phyloP scores from a whole-genome alignment of 2,888 invertebrate genomes.

The Melitaea athalia region DNA sequence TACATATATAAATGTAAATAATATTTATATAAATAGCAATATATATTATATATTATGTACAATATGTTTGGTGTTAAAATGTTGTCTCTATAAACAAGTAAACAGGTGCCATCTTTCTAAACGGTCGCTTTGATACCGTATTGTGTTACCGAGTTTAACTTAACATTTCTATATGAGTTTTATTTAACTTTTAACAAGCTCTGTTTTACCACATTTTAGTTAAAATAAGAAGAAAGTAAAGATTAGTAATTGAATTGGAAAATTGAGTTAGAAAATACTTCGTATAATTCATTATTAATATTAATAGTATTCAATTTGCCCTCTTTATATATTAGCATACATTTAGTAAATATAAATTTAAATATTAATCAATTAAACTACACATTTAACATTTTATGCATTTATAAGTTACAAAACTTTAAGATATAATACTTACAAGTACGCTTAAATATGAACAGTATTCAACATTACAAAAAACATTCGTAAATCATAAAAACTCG shows the following conservation, averaged over 20 bases:
- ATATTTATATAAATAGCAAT: slow-evolving; percentile 31
- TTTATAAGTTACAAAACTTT: too few species aligned
- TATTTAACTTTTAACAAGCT: neutral
- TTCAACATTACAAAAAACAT: neutral
- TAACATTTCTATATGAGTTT: slow-evolving; percentile 35
- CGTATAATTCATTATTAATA: neutral
- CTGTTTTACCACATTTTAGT: too few species aligned
- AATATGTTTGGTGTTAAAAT: slow-evolving; percentile 43
- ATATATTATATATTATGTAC: neutral
- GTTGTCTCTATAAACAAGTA: slow-evolving; percentile 70
- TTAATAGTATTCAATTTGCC: too few species aligned
- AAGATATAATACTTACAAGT: too few species aligned
- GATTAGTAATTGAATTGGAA: too few species aligned
- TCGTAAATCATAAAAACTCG: neutral
- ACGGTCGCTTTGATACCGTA: slow-evolving; percentile 70
- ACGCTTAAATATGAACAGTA: too few species aligned
- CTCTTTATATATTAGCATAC: too few species aligned
- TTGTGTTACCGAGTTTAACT: slow-evolving; percentile 58
- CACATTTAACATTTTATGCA: too few species aligned
- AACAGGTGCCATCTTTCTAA: slow-evolving; percentile 73
- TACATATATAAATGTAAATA: neutral
- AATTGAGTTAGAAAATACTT: too few species aligned
- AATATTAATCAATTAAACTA: too few species aligned
- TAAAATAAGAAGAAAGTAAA: too few species aligned
- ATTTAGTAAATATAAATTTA: too few species aligned